These are phyloP conservation scores for Virgularia gustaviana DNA, from an alignment of 92 coral and sea anemone species.

Conservation along the genomic window DNA sequence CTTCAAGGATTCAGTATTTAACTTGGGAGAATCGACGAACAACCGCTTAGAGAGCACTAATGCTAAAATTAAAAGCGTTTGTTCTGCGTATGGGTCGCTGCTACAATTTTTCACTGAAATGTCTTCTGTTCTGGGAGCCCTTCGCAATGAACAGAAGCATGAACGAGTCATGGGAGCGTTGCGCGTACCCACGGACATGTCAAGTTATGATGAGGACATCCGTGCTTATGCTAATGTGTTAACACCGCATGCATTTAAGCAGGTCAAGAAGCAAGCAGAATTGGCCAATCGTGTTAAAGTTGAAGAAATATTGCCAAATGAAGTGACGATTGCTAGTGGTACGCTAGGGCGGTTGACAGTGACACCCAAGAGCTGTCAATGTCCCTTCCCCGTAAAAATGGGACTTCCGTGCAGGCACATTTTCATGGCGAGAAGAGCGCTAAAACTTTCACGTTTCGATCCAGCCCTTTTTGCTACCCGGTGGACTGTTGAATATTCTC, in stretches of 20 bases:
- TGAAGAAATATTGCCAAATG: constrained; percentile 7
- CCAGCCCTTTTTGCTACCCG: constrained; percentile 30
- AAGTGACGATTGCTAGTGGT: no score
- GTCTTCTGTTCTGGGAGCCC: constrained; percentile 34
- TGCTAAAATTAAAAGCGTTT: constrained; percentile 57
- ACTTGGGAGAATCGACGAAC: constrained; percentile 57
- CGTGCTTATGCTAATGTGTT: constrained; percentile 33
- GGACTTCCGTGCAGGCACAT: constrained; percentile 59
- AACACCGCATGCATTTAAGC: constrained; percentile 52
- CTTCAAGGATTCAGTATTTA: constrained; percentile 43
- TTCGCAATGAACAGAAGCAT: constrained; percentile 51
- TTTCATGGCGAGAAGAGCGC: constrained; percentile 40
- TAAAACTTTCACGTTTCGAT: constrained; percentile 51
- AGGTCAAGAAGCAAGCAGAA: constrained; percentile 21
- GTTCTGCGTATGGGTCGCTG: constrained; percentile 45
- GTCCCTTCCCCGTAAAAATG: constrained; percentile 48
- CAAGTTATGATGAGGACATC: constrained; percentile 32
- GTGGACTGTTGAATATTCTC: constrained; percentile 53
- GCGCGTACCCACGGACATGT: not conserved
- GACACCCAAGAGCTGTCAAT: constrained; percentile 38
- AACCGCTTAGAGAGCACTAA: constrained; percentile 53
- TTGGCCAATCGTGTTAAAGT: constrained; percentile 25
- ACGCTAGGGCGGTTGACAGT: not conserved
- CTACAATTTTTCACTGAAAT: constrained; percentile 44
- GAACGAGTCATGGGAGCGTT: constrained; percentile 21